These are phyloP conservation scores for Cheilinus undulatus DNA, from an alignment of 2,113 vertebrate species.

Conservation along the genomic window DNA sequence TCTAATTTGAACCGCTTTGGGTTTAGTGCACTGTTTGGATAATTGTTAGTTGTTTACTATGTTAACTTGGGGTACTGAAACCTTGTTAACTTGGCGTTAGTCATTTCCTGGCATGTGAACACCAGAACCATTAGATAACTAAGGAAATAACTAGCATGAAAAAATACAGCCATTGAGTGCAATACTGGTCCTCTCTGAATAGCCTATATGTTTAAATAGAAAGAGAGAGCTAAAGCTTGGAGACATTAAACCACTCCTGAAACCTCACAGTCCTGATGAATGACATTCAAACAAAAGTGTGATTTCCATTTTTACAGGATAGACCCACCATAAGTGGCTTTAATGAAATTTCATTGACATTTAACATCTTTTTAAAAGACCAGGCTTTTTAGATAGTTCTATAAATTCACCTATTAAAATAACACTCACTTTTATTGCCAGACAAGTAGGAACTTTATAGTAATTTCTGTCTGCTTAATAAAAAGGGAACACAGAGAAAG, in stretches of 20 bases:
- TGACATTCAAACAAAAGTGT: neutral
- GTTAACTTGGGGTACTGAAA: neutral
- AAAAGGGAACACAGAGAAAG: conserved; percentile 6
- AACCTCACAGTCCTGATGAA: neutral
- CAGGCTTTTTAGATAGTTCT: neutral
- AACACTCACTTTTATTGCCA: conserved; percentile 6
- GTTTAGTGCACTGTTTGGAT: neutral
- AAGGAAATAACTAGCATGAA: neutral
- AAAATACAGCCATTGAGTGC: neutral
- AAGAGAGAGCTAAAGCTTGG: neutral
- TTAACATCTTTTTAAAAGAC: neutral
- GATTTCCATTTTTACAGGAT: neutral
- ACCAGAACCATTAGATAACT: neutral
- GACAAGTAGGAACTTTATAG: neutral
- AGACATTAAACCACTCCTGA: neutral
- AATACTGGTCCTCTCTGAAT: neutral
- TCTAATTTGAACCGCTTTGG: neutral
- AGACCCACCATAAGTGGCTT: neutral
- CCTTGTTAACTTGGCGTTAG: neutral
- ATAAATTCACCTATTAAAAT: neutral
- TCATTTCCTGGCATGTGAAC: neutral
- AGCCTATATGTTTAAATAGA: neutral
- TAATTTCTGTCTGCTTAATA: conserved; percentile 6
- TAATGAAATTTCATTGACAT: neutral
- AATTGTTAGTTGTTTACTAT: neutral